These are phyloP conservation scores for Megaceryle torquata DNA, from an alignment of 2,113 vertebrate species.

Conservation along the genomic window DNA sequence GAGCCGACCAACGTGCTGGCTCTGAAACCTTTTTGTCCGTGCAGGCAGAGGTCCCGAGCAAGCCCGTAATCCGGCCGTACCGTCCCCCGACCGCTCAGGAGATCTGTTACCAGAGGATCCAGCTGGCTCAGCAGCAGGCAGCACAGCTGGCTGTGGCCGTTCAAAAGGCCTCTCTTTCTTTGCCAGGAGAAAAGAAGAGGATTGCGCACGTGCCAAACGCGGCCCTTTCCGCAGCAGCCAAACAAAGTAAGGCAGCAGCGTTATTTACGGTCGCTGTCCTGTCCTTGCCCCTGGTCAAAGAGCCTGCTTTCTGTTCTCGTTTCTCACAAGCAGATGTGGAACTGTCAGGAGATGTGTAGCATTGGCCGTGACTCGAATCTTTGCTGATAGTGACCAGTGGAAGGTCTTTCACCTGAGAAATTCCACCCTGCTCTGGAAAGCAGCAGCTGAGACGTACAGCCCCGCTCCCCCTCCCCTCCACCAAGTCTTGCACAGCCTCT, in stretches of 20 bases:
- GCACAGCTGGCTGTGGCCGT: constrained; percentile 71
- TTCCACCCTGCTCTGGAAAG: neutral
- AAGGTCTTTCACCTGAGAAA: neutral
- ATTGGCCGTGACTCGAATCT: neutral
- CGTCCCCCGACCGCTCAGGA: constrained; percentile 87
- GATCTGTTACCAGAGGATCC: constrained; percentile 91
- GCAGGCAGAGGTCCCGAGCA: constrained; percentile 72
- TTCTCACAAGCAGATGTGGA: neutral
- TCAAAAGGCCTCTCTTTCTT: constrained; percentile 54
- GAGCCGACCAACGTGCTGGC: neutral
- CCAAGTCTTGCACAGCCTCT: neutral
- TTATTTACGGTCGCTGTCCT: neutral
- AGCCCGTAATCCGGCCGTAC: constrained; percentile 68
- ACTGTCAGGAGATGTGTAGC: neutral
- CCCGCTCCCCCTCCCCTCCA: neutral
- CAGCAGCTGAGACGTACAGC: fast-evolving
- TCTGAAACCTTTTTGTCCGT: neutral
- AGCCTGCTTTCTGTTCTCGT: neutral
- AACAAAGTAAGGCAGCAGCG: constrained; percentile 59
- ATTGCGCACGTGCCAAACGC: constrained; percentile 85
- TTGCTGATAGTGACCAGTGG: neutral
- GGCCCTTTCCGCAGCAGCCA: constrained; percentile 45
- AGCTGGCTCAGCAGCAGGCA: constrained; percentile 85
- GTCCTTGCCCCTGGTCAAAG: neutral
- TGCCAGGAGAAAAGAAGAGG: constrained; percentile 84